Evolutionary conservation across 2,113 vertebrate genomes (phyloP).

Genomic region (Phylloscopus trochiloides): DNA sequence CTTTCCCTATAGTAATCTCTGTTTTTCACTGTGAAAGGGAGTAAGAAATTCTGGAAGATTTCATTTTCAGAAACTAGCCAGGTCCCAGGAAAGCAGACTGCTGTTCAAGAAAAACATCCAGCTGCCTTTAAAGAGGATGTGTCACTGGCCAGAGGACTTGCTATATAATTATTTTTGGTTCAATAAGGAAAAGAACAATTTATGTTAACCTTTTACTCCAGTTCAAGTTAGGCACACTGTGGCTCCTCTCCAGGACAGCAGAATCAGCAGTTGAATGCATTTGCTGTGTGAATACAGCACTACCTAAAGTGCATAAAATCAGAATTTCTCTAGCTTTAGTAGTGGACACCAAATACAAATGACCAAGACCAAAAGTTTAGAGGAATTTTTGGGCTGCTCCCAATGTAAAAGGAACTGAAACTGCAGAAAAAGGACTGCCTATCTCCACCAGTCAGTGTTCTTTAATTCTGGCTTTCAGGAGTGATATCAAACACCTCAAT

Average conservation of each 20-base stretch:
- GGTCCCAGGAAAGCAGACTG: not conserved
- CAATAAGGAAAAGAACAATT: not conserved
- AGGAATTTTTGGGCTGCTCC: not conserved
- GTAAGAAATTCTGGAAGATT: not conserved
- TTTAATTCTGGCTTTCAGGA: not conserved
- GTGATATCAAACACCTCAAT: not conserved
- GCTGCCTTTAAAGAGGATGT: not conserved
- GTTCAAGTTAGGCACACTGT: not conserved
- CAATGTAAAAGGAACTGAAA: not conserved
- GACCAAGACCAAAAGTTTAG: not conserved
- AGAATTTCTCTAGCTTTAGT: not conserved
- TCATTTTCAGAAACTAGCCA: not conserved
- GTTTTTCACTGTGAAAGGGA: not conserved
- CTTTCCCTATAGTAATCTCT: not conserved
- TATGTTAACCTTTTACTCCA: not conserved
- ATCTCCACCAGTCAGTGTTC: not conserved
- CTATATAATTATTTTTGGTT: not conserved
- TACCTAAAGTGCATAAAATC: not conserved
- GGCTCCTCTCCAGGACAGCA: constrained; percentile 18
- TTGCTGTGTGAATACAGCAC: not conserved
- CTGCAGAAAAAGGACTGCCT: not conserved
- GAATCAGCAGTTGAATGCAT: not conserved
- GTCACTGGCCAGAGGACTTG: not conserved
- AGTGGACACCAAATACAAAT: not conserved
- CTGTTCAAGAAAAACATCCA: not conserved